Conservation (phyloP, 2,797 vertebrate genomes). For the Acomys russatus region DNA sequence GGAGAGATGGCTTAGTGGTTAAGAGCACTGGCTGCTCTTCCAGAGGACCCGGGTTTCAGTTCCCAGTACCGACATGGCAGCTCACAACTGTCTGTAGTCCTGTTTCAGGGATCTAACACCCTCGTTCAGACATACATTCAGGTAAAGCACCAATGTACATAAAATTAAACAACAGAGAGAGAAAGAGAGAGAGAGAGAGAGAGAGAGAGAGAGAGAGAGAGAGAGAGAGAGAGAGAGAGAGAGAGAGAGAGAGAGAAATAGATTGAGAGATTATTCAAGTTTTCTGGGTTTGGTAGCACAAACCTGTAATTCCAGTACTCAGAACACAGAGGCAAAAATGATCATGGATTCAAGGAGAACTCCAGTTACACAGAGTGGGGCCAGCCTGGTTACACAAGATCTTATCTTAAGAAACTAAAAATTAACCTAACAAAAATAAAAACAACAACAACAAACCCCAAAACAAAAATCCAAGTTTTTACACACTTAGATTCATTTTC, state of each 20-base stretch:
- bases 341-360: neutral
- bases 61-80: too few relatives aligned
- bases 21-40: too few relatives aligned
- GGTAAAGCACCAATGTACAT: too few relatives aligned
- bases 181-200: neutral
- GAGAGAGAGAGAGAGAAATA: neutral
- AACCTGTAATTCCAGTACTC: neutral
- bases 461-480: constrained; percentile 13
- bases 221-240: neutral
- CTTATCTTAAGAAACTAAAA: neutral
- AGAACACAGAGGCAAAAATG: neutral
- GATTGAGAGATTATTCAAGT: constrained; percentile 23
- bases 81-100: too few relatives aligned
- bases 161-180: too few relatives aligned
- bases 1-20: too few relatives aligned
- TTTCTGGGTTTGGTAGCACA: neutral
- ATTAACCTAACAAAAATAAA: neutral
- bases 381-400: neutral
- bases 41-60: too few relatives aligned
- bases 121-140: too few relatives aligned
- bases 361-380: neutral
- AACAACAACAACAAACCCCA: neutral
- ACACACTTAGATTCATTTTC: constrained; percentile 20
- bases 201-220: neutral
- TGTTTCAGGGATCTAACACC: too few relatives aligned